Evolutionary conservation across 2,888 invertebrate species (phyloP).

Genomic region (Aleiodes testaceus): DNA sequence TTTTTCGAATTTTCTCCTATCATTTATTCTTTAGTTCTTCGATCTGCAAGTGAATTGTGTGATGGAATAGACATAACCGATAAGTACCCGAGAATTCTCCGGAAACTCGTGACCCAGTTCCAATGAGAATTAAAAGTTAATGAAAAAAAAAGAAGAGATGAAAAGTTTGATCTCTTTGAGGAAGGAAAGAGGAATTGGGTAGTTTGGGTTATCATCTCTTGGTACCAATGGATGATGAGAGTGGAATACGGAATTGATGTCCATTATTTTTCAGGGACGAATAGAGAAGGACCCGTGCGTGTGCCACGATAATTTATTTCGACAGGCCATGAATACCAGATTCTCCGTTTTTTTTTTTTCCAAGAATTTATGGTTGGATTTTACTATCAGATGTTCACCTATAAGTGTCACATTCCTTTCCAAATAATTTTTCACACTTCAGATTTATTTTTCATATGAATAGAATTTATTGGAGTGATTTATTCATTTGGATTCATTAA

Average conservation of each 20-base stretch:
- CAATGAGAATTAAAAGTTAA: too few relatives aligned
- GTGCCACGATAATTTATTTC: constrained; percentile 4
- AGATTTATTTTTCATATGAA: too few relatives aligned
- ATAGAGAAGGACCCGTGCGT: neutral
- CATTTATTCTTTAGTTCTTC: constrained; percentile 41
- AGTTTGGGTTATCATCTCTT: neutral
- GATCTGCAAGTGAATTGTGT: too few relatives aligned
- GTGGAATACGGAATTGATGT: neutral
- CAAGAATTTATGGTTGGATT: constrained; percentile 1
- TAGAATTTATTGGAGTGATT: neutral
- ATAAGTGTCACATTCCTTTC: neutral
- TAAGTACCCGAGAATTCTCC: constrained; percentile 31
- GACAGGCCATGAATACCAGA: neutral
- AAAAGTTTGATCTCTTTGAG: too few relatives aligned
- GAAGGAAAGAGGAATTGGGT: too few relatives aligned
- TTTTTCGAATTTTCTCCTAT: constrained; percentile 51
- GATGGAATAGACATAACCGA: too few relatives aligned
- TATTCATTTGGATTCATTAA: neutral
- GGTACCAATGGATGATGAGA: neutral
- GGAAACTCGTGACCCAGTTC: constrained; percentile 40
- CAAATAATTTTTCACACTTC: constrained; percentile 11
- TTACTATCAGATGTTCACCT: constrained; percentile 10
- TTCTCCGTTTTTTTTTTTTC: neutral
- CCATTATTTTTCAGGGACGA: constrained; percentile 25
- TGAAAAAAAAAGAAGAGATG: constrained; percentile 50